These are phyloP conservation scores for Trimorus sp. DNA, from an alignment of 2,888 invertebrate genomes.

Conservation along the genomic window DNA sequence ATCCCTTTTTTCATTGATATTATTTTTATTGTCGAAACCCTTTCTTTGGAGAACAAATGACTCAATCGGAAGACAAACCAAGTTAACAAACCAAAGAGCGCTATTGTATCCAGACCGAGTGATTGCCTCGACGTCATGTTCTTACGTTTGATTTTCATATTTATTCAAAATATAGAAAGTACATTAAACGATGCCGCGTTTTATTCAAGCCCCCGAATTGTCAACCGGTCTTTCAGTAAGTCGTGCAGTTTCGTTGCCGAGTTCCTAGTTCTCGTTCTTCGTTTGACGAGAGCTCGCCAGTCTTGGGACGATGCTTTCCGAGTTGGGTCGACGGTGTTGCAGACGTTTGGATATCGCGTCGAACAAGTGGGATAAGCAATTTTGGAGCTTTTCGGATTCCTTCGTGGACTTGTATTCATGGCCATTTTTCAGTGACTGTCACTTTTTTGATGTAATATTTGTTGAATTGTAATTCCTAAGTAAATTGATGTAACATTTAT, in stretches of 20 bases:
- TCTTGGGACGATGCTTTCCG: too few relatives aligned
- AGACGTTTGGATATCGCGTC: too few relatives aligned
- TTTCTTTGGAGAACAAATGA: too few relatives aligned
- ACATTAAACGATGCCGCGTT: conserved; percentile 48
- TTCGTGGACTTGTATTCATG: conserved; percentile 32
- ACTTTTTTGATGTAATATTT: conserved; percentile 42
- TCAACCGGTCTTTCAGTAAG: conserved; percentile 28
- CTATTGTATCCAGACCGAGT: conserved; percentile 71
- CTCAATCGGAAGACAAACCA: conserved; percentile 27
- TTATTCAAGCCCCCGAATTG: conserved; percentile 52
- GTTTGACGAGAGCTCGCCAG: too few relatives aligned
- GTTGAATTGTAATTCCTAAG: conserved; percentile 39
- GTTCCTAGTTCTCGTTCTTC: background rate
- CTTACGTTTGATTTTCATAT: conserved; percentile 69
- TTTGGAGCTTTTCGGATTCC: conserved; percentile 26
- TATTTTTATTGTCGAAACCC: conserved; percentile 22
- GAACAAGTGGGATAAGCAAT: background rate
- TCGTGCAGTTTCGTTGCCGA: conserved; percentile 26
- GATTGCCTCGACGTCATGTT: conserved; percentile 68
- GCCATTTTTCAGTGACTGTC: conserved; percentile 23
- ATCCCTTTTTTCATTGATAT: conserved; percentile 15
- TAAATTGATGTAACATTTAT: conserved; percentile 54
- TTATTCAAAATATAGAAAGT: conserved; percentile 70
- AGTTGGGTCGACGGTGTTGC: too few relatives aligned
- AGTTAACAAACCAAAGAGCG: conserved; percentile 62